Evolutionary conservation across 2,113 vertebrate genomes (phyloP).

Genomic region (Bujurquina vittata): DNA sequence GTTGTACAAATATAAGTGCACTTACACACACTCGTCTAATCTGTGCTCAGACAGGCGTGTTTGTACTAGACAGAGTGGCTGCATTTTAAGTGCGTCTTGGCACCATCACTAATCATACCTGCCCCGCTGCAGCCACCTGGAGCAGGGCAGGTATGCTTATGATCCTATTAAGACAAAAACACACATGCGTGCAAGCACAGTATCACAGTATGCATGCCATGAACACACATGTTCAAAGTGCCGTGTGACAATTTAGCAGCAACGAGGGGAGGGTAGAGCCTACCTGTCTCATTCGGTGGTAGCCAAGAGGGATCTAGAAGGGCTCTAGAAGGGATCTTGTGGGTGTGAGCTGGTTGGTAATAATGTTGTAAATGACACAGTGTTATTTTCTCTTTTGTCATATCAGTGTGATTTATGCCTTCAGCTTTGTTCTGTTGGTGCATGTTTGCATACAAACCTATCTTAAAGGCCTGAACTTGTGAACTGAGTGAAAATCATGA

Average conservation of each 20-base stretch:
- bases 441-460: neutral
- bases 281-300: neutral
- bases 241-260: neutral
- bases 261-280: neutral
- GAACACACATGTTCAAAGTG: neutral
- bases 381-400: neutral
- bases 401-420: neutral
- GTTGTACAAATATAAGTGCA: neutral
- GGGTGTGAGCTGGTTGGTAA: neutral
- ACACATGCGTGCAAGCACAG: neutral
- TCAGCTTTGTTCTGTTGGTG: neutral
- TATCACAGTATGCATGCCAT: neutral
- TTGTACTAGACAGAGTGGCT: conserved; percentile 72
- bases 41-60: conserved; percentile 72
- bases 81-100: conserved; percentile 75
- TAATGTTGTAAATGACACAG: neutral
- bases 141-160: no score
- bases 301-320: neutral
- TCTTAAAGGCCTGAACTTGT: neutral
- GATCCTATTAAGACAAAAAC: neutral
- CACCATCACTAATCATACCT: conserved; percentile 72
- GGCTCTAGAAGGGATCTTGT: neutral
- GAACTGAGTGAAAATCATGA: neutral
- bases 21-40: conserved; percentile 29
- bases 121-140: conserved; percentile 64